These are phyloP conservation scores for Tinea semifulvella DNA, from an alignment of 2,888 invertebrate species.

Conservation along the genomic window DNA sequence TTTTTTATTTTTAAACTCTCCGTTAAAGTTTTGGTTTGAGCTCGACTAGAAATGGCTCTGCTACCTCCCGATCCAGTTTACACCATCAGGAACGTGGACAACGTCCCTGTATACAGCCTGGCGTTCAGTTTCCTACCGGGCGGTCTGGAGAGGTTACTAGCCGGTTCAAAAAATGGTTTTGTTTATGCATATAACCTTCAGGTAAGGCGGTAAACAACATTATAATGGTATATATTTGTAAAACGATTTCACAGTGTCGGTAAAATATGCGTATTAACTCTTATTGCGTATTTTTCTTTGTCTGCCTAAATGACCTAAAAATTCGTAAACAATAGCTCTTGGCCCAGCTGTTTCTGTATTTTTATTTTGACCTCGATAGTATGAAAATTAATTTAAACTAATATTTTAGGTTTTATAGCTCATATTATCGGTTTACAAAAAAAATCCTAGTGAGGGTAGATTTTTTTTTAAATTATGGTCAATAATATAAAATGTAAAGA, in stretches of 20 bases:
- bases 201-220: conserved; percentile 50
- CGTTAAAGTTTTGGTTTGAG: conserved; percentile 53
- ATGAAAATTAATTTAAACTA: no score
- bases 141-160: conserved; percentile 71
- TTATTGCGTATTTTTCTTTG: conserved; percentile 1
- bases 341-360: neutral
- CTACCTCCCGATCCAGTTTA: conserved; percentile 82
- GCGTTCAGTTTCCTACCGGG: conserved; percentile 71
- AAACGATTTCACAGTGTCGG: neutral
- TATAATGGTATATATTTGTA: neutral
- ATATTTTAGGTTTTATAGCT: no score
- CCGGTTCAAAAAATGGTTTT: conserved; percentile 77
- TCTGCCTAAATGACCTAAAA: conserved; percentile 6
- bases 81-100: conserved; percentile 73
- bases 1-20: conserved; percentile 40
- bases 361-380: no score
- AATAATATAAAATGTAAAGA: no score
- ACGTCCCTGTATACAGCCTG: conserved; percentile 76
- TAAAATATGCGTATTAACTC: neutral
- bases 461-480: no score
- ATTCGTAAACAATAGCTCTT: neutral
- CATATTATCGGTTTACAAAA: no score
- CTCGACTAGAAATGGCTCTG: conserved; percentile 72
- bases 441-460: no score
- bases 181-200: conserved; percentile 83